Base-by-base conservation (phyloP, 2,888 invertebrate genomes). In the Tetragonisca angustula region DNA sequence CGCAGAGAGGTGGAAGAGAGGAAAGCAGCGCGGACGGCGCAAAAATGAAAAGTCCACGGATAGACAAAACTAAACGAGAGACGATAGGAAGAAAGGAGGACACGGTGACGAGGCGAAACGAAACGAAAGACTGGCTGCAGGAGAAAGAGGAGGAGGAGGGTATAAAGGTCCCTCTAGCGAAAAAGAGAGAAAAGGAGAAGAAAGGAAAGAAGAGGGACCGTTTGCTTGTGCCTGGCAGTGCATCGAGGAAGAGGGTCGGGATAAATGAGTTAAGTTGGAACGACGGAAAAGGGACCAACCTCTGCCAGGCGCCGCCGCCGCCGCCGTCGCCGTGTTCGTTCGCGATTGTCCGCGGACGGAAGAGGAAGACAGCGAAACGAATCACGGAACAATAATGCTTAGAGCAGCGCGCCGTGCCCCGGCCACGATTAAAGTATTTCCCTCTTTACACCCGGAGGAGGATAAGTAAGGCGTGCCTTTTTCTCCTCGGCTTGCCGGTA, bases 201-300 rank as follows among this genome's bases (percentile, higher is more conserved):
- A 61, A 61, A 61, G 24, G 24, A 13, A 49, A 27, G 49, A n/a
- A 43, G 69, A 70, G 15, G 70, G 76, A 84, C 76, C 43, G 43
- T 43, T 43, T 27, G 82, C 67, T 83, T 86, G 89, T 87, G 90
- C 89, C 83, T 89, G 89, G 89, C 85, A 87, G 90, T 85, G 65
- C 90, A 82, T 87, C 81, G 84, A 85, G 89, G 90, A 89, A 84
- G 89, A 89, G 90, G 90, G 90, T 87, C 88, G 78, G 85, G 89
- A 85, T 89, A 89, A 89, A 90, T 83, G 90, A 90, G 90, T 89
- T 89, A 89, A 89, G 84, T 85, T 85, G 36, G 76, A 74, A 78
- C 79, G 84, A 83, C 77, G 72, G 84, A 79, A 27, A 76, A 83
- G 85, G 85, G 88, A 79, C 72, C 80, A 81, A 81, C 67, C 82